Conservation (phyloP, 2,113 vertebrate species). For the Nyctibius bracteatus region DNA sequence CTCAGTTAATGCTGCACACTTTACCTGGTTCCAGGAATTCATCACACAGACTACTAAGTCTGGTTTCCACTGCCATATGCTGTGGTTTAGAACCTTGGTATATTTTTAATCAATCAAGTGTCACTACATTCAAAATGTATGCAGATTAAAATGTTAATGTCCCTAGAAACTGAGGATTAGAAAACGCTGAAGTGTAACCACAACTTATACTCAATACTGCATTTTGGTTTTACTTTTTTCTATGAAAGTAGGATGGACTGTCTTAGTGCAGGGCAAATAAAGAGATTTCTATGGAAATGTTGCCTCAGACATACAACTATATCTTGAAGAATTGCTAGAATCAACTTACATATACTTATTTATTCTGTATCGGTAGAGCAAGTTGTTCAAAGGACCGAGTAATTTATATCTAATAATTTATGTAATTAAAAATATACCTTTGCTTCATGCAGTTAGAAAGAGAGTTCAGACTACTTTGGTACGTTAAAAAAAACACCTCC, state of each 20-base stretch:
- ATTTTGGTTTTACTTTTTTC: background rate
- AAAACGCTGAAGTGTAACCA: background rate
- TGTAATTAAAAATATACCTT: background rate
- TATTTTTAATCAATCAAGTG: background rate
- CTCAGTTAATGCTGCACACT: background rate
- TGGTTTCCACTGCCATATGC: background rate
- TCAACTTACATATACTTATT: background rate
- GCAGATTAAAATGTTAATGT: background rate
- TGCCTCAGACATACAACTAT: background rate
- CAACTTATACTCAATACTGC: background rate
- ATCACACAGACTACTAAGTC: background rate
- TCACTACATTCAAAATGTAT: background rate
- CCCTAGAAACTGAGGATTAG: background rate
- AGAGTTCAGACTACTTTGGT: background rate
- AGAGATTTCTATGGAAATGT: background rate
- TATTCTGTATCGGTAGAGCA: background rate
- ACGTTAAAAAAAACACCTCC: background rate
- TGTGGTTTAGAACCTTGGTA: background rate
- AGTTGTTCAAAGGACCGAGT: background rate
- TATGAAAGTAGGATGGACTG: background rate
- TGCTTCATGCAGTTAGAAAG: background rate
- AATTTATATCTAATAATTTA: background rate
- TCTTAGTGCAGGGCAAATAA: background rate
- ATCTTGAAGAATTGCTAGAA: background rate
- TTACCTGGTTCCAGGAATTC: background rate